Conservation (phyloP, 2,113 vertebrate species). For the Peromyscus polionotus region DNA sequence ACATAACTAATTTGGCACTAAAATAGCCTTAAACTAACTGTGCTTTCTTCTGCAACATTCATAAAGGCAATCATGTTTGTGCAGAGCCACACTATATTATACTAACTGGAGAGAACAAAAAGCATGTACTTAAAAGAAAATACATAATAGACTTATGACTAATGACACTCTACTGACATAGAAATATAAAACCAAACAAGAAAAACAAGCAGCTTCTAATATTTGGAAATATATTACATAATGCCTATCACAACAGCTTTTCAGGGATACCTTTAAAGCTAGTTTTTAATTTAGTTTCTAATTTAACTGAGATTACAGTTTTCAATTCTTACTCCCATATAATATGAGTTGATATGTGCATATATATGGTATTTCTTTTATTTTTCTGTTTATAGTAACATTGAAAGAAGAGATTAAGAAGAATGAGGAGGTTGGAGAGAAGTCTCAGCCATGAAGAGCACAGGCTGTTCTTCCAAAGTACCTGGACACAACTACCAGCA, state of each 20-base stretch:
- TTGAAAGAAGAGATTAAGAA: not conserved
- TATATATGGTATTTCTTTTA: not conserved
- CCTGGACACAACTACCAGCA: not conserved
- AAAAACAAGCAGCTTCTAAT: slow-evolving; percentile 4
- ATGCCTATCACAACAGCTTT: not conserved
- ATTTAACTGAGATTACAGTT: slow-evolving; percentile 31
- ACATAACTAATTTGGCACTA: not conserved
- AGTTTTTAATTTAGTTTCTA: slow-evolving; percentile 24
- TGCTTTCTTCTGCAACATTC: not conserved
- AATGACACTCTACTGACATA: not conserved
- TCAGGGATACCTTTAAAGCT: not conserved
- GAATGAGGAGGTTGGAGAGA: not conserved
- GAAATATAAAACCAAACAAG: slow-evolving; percentile 46
- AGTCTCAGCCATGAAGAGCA: not conserved
- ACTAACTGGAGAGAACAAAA: slow-evolving; percentile 36
- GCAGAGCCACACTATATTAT: not conserved
- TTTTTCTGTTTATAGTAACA: not conserved
- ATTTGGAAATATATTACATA: slow-evolving; percentile 25
- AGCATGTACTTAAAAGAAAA: slow-evolving; percentile 41
- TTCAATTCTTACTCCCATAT: not conserved
- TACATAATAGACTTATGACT: not conserved
- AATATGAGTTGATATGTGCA: not conserved
- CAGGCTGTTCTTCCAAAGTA: not conserved
- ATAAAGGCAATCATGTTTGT: not conserved
- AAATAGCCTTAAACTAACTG: slow-evolving; percentile 35